These are phyloP conservation scores for Octomys mimax DNA, from an alignment of 2,797 vertebrate genomes.

Conservation along the genomic window DNA sequence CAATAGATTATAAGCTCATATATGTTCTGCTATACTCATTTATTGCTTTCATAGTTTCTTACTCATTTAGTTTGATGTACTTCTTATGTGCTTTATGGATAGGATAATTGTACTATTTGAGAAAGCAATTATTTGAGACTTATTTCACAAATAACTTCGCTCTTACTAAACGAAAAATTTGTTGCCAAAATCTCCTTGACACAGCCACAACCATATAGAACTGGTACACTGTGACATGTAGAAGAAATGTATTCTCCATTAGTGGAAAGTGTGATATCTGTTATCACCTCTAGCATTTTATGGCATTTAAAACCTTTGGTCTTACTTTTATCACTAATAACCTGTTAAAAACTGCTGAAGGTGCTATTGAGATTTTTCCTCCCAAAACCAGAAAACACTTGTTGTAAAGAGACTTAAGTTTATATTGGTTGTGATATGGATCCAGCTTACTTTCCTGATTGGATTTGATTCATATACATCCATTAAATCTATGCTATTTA, in stretches of 20 bases:
- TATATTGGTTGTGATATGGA: neutral
- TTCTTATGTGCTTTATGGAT: constrained; percentile 41
- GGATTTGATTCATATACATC: neutral
- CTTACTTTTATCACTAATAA: constrained; percentile 37
- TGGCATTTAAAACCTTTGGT: neutral
- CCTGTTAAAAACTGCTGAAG: constrained; percentile 21
- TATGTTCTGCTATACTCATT: constrained; percentile 37
- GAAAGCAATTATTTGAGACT: constrained; percentile 58
- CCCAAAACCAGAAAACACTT: neutral
- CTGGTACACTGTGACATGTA: constrained; percentile 30
- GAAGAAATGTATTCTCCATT: constrained; percentile 58
- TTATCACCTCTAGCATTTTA: constrained; percentile 34
- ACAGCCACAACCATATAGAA: constrained; percentile 34
- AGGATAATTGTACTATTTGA: constrained; percentile 27
- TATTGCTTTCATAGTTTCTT: constrained; percentile 64
- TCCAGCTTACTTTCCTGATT: constrained; percentile 42
- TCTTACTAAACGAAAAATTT: constrained; percentile 36
- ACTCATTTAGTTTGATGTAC: constrained; percentile 48
- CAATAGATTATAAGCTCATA: constrained; percentile 1
- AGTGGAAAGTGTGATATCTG: constrained; percentile 34
- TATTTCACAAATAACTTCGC: constrained; percentile 60
- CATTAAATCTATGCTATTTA: constrained; percentile 45
- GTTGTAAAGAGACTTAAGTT: neutral
- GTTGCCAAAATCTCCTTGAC: constrained; percentile 40
- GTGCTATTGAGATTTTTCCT: neutral